A percentile compares a stretch with the other conserved stretches of the same genome.
These are phyloP conservation scores for Falco naumanni DNA, from an alignment of 2,797 vertebrate genomes.

Conservation along the genomic window DNA sequence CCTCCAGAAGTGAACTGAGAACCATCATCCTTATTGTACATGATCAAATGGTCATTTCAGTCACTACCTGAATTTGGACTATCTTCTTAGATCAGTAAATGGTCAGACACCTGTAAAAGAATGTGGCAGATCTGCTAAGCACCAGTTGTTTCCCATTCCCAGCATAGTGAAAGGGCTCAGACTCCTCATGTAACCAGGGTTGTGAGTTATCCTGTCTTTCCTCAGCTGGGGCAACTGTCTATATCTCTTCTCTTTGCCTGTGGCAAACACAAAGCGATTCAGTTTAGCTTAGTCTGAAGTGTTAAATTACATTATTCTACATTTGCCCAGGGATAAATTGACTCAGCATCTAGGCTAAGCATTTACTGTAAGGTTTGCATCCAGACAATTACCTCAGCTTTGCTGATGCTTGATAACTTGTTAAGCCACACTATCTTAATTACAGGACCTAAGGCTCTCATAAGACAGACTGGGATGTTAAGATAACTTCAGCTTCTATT, in stretches of 20 bases:
- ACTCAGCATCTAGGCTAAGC: constrained; percentile 64
- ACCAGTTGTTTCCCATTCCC: neutral
- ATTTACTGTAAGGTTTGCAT: constrained; percentile 46
- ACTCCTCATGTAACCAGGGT: neutral
- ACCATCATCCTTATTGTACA: neutral
- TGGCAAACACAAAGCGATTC: neutral
- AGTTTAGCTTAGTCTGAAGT: constrained; percentile 37
- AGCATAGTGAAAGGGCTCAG: neutral
- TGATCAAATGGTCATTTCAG: neutral
- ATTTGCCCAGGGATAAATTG: constrained; percentile 54
- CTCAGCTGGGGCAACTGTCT: neutral
- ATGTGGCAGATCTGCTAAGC: neutral
- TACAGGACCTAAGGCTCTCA: constrained; percentile 40
- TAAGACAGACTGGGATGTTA: constrained; percentile 36
- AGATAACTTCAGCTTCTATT: constrained; percentile 48
- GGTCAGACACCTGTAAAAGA: neutral
- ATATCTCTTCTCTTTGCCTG: neutral
- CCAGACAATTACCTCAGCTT: constrained; percentile 68
- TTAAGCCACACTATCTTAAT: constrained; percentile 56
- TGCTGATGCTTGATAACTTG: constrained; percentile 41
- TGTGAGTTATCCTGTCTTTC: neutral
- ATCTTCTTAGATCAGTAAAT: neutral
- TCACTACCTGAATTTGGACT: neutral
- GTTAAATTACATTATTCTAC: constrained; percentile 50
- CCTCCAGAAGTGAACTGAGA: neutral